Conservation (phyloP, 2,888 invertebrate species). For the Argyresthia albistria region DNA sequence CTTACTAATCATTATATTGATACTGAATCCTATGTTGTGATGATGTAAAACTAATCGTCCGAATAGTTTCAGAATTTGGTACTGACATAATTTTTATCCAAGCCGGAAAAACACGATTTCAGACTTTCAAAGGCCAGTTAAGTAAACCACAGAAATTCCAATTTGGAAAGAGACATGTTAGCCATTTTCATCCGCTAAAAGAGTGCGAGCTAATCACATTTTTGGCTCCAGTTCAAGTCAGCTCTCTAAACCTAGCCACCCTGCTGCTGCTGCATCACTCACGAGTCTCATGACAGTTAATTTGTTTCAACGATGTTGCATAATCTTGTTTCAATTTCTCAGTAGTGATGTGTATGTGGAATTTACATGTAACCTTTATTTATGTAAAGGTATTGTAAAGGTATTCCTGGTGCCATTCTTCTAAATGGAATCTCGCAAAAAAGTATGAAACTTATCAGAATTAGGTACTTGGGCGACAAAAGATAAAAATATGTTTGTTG, state of each 20-base stretch:
- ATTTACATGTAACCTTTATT: not conserved
- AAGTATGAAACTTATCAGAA: too few relatives aligned
- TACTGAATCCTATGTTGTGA: too few relatives aligned
- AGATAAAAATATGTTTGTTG: too few relatives aligned
- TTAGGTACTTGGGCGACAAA: too few relatives aligned
- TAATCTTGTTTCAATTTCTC: not conserved
- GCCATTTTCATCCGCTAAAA: slow-evolving; percentile 12
- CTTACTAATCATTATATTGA: too few relatives aligned
- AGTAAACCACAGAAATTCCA: not conserved
- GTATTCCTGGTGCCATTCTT: too few relatives aligned
- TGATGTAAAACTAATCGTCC: too few relatives aligned
- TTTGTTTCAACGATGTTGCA: not conserved
- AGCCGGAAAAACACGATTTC: not conserved
- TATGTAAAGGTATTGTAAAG: too few relatives aligned
- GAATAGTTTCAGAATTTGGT: too few relatives aligned
- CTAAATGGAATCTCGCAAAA: too few relatives aligned
- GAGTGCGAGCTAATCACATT: slow-evolving; percentile 20
- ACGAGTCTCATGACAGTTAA: not conserved
- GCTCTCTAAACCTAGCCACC: not conserved
- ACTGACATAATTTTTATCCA: too few relatives aligned
- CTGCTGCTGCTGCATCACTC: not conserved
- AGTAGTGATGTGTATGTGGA: not conserved
- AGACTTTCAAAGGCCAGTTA: not conserved
- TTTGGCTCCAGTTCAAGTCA: slow-evolving; percentile 26
- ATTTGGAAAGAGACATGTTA: not conserved